Evolutionary conservation across 2,888 invertebrate species (phyloP), one percentile per base, ranked within the genome.

Genomic region (Orthosia cruda): DNA sequence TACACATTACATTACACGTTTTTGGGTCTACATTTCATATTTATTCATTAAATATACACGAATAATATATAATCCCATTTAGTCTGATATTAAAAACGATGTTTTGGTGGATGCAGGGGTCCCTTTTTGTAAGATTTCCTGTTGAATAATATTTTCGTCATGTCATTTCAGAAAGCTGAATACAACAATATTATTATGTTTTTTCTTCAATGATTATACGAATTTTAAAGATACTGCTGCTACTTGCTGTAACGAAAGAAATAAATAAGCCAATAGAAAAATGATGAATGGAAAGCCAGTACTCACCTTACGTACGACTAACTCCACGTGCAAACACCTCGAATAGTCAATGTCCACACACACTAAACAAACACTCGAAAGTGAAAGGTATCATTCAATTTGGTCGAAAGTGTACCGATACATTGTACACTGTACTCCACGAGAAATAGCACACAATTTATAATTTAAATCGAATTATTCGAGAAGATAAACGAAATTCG

Each of bases 351-450:
- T 86, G 88, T 88, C 84, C 89, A 91, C 88, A 89, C 85, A 85
- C 92, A 93, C 93, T 81, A 87, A 91, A 91, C 87, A 89, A 90
- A 89, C 92, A 90, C 89, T 83, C 45, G 76, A 82, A 82, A 86
- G 84, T 81, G 71, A 80, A 74, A 77, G 80, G 67, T 77, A 74
- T 74, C 71, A 86, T 74, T 77, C 61, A 80, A 71, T 77, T 81
- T 77, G 49, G 16, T 23, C 74, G 57, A 59, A 87, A 84, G 69
- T 82, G 77, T 81, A 77, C 85, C 50, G 40, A 77, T 71, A 81
- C 77, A 77, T 84, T 32, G 70, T 77, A 69, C 71, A 71, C 76
- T 66, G 26, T 76, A 71, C 66, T 83, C 26, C 70, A 75, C 81
- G 73, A 70, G 68, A 78, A 85, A 70, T 64, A 75, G 70, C 71